Conservation (phyloP, 1,140 invertebrate species). For the Andricus grossulariae region DNA sequence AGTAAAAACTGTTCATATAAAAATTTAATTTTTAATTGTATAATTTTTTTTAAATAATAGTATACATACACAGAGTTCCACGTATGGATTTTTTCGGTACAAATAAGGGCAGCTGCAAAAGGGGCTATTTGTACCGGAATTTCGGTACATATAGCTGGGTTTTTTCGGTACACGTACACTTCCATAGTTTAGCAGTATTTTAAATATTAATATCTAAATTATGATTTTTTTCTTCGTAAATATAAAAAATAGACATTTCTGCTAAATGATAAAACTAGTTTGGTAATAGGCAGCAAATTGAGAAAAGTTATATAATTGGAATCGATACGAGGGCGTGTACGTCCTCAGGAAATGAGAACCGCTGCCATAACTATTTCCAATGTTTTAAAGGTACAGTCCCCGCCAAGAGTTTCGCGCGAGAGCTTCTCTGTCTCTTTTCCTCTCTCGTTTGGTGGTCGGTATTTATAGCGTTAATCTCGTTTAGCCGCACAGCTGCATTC, state of each 20-base stretch:
- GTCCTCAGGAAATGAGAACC: constrained; percentile 56
- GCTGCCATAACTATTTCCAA: constrained; percentile 72
- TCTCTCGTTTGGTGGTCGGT: constrained; percentile 52
- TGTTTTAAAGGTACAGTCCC: constrained; percentile 64
- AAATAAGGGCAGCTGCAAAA: too few relatives aligned
- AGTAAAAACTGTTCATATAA: too few relatives aligned
- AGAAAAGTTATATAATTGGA: constrained; percentile 51
- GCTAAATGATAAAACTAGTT: constrained; percentile 9
- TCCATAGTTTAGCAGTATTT: too few relatives aligned
- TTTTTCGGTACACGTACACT: too few relatives aligned
- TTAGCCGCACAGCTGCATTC: constrained; percentile 68
- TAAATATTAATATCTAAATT: too few relatives aligned
- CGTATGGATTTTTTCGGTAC: too few relatives aligned
- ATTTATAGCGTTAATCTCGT: constrained; percentile 74
- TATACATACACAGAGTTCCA: too few relatives aligned
- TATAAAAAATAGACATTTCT: constrained; percentile 6
- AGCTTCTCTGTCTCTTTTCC: constrained; percentile 19
- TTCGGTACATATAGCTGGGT: too few relatives aligned
- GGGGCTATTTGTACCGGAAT: too few relatives aligned
- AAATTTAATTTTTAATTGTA: too few relatives aligned
- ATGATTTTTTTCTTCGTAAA: too few relatives aligned
- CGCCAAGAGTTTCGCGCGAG: constrained; percentile 41
- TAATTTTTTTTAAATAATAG: too few relatives aligned
- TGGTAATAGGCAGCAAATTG: constrained; percentile 41
- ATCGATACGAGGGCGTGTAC: constrained; percentile 50